Base-by-base conservation (phyloP, 2,888 invertebrate species). In the Stegophylla sp. region DNA sequence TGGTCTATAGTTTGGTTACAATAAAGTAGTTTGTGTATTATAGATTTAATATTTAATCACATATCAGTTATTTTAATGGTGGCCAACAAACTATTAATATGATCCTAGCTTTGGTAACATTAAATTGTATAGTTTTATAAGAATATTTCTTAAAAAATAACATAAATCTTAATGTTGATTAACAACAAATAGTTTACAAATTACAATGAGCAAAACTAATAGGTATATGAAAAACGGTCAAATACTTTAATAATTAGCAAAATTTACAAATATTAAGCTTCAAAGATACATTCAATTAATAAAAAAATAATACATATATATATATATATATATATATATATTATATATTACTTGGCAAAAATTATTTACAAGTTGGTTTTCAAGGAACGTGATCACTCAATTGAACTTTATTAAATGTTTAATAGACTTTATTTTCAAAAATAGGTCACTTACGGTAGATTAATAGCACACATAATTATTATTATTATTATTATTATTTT, bases 351-450 rank as follows among this genome's bases (percentile, higher is more conserved):
- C 45, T 51, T 67, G 56, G 59, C 67, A 69, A 67, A 77, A 77
- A 28, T n/a, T 67, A 77, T 67, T 56, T 77, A 77, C 67, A 77
- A 69, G n/a, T 69, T 43, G 28, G 28, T 67, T 77, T 28, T 45
- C 67, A 69, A 69, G 77, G 67, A 77, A 77, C 77, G 34, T 69
- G 15, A 76, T 66, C 56, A 77, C 28, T 77, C 67, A 77, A 67
- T 77, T 69, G 45, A 77, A 77, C 51, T 75, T 76, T 45, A 77
- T 59, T 69, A 45, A 67, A 53, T 66, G 23, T 41, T 75, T 53
- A 64, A 75, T 66, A 15, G 23, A 64, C 53, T 64, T 66, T 53
- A 53, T 75, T 66, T 74, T 64, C 51, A 75, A 75, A 63, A 75
- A 64, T 66, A 75, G 51, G 51, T 75, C 64, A 75, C 41, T 64